Conservation (phyloP, 2,113 vertebrate species). For the Neogobius melanostomus region DNA sequence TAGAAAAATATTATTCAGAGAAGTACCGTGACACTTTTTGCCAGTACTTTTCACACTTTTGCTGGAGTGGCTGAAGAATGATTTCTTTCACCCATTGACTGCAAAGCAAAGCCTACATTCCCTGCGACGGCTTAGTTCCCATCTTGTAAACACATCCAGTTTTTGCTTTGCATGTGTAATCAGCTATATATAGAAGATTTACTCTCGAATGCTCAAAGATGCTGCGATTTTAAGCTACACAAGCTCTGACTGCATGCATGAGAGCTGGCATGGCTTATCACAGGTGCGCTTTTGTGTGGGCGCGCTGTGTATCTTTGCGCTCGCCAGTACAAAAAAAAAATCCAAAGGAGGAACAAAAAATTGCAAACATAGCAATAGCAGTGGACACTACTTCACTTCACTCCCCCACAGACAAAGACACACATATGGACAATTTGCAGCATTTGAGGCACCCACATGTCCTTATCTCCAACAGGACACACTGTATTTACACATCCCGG, state of each 20-base stretch:
- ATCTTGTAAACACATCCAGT: background rate
- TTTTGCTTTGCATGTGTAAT: slow-evolving; percentile 7
- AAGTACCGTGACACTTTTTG: slow-evolving; percentile 23
- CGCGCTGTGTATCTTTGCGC: background rate
- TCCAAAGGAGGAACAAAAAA: background rate
- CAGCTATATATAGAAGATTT: slow-evolving; percentile 27
- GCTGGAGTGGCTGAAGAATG: slow-evolving; percentile 6
- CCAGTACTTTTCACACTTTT: slow-evolving; percentile 23
- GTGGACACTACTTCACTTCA: slow-evolving; percentile 52
- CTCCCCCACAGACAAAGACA: slow-evolving; percentile 60
- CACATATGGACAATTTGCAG: slow-evolving; percentile 47
- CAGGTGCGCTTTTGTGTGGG: slow-evolving; percentile 35
- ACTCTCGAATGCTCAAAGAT: slow-evolving; percentile 17
- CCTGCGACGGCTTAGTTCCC: slow-evolving; percentile 2
- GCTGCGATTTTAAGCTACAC: slow-evolving; percentile 26
- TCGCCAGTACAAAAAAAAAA: background rate
- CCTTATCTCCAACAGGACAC: slow-evolving; percentile 24
- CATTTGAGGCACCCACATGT: slow-evolving; percentile 69
- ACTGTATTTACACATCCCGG: slow-evolving; percentile 41
- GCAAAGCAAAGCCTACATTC: slow-evolving; percentile 1
- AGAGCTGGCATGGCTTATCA: slow-evolving; percentile 23
- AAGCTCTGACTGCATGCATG: slow-evolving; percentile 24
- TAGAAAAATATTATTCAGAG: background rate
- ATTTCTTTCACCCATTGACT: slow-evolving; percentile 28
- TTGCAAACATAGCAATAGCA: slow-evolving; percentile 8